A percentile compares a stretch with the other conserved stretches of the same genome.
These are phyloP conservation scores for Lateolabrax maculatus DNA, from an alignment of 2,797 vertebrate species.

Conservation along the genomic window DNA sequence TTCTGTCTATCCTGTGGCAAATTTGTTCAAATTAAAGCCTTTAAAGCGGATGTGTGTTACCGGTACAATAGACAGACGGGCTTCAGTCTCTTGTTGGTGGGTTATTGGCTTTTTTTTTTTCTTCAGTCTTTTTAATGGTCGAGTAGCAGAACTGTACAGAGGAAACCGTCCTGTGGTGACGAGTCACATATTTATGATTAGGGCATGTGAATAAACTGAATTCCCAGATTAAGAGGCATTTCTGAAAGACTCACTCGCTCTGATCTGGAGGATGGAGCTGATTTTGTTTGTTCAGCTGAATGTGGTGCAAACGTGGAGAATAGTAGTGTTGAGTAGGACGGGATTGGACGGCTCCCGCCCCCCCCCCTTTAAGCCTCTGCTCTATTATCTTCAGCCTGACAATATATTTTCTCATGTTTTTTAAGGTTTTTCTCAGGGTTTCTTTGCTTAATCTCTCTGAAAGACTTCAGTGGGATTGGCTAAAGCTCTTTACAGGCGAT, in stretches of 20 bases:
- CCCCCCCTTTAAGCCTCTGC: too few relatives aligned
- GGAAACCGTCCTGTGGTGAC: slow-evolving; percentile 17
- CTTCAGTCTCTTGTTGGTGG: slow-evolving; percentile 19
- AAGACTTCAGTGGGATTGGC: not conserved
- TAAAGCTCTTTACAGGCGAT: not conserved
- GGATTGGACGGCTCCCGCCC: too few relatives aligned
- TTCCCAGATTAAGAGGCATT: too few relatives aligned
- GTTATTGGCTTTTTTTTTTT: slow-evolving; percentile 21
- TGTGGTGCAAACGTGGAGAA: too few relatives aligned
- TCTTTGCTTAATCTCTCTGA: not conserved
- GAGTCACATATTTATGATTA: not conserved
- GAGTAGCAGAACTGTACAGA: not conserved
- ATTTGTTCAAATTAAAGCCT: slow-evolving; percentile 67
- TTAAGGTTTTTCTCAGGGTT: not conserved
- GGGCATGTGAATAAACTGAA: too few relatives aligned
- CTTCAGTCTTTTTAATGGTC: slow-evolving; percentile 20
- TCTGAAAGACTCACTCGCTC: too few relatives aligned
- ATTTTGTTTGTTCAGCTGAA: too few relatives aligned
- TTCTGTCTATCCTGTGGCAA: slow-evolving; percentile 62
- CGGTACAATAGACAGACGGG: slow-evolving; percentile 30
- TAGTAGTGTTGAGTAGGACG: too few relatives aligned
- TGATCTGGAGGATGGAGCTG: too few relatives aligned
- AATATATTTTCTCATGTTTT: not conserved
- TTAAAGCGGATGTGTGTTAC: slow-evolving; percentile 54
- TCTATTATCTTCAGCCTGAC: not conserved